Base-by-base conservation (phyloP, 2,113 vertebrate species). In the Syngnathus scovelli region DNA sequence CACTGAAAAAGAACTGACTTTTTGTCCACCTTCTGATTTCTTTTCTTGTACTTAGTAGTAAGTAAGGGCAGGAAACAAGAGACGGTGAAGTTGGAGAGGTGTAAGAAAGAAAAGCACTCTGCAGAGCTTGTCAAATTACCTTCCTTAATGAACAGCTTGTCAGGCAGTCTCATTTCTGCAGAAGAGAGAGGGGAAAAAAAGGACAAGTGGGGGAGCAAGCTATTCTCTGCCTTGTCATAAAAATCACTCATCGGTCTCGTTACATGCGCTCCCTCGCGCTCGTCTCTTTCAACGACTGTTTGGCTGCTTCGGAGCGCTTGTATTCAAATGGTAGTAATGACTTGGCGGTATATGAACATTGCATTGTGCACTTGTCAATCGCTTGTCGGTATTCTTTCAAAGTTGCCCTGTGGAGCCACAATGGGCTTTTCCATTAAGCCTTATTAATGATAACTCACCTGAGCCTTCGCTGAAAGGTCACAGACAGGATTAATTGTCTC, bases 121-220 rank as follows among this genome's bases (percentile, higher is more conserved):
- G 63, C 72, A 61, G 76, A 81, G 85, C 83, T 87, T 82, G 75
- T 87, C 70, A 87, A 89, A 90, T 89, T 88, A 87, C 81, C 72
- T 72, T 78, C 74, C 83, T 33, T 87, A 90, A 89, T 88, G 85
- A 80, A 77, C 73, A 76, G 80, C 84, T 83, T 88, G 86, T 85
- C 85, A 85, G 85, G 77, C 81, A 27, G 60, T 72, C 69, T 80
- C 58, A 44, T 78, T 73, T 84, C 62, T 48, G 71, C 54, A 74
- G 61, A 66, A 49, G 27, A 66, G 55, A 58, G 19, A 33, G 21
- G 7, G 7, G 70, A 69, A 82, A 81, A 85, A 82, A 78, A 83
- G 80, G 78, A 85, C 75, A 82, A 84, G 75, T 77, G 69, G 76
- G 81, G 80, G 81, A 65, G 72, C 11, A 10, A 64, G 74, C 75